These are phyloP conservation scores for Cheumatopsyche charites DNA, from an alignment of 1,140 invertebrate species.

Conservation along the genomic window DNA sequence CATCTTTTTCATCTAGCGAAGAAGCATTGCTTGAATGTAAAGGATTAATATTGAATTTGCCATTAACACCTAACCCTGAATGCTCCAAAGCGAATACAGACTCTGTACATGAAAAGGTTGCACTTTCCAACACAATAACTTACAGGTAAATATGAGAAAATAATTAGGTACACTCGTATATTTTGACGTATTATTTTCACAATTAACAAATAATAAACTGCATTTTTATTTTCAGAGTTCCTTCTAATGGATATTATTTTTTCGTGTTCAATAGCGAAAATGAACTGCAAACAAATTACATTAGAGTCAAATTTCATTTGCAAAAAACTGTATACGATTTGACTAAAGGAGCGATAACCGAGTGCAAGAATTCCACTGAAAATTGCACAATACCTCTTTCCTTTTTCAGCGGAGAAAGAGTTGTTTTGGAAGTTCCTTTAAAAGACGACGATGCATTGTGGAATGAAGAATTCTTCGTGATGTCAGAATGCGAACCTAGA, in stretches of 20 bases:
- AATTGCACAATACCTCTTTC: slow-evolving; percentile 69
- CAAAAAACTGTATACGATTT: slow-evolving; percentile 74
- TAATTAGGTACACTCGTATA: background rate
- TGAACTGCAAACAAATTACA: slow-evolving; percentile 73
- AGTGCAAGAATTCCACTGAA: slow-evolving; percentile 67
- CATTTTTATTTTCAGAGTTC: slow-evolving; percentile 60
- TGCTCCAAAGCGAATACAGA: slow-evolving; percentile 58
- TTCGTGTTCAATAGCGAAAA: slow-evolving; percentile 84
- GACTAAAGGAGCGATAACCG: slow-evolving; percentile 61
- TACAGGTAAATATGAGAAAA: slow-evolving; percentile 62
- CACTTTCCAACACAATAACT: slow-evolving; percentile 67
- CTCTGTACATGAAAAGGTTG: slow-evolving; percentile 57
- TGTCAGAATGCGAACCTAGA: slow-evolving; percentile 75
- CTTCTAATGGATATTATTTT: slow-evolving; percentile 78
- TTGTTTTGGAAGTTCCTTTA: slow-evolving; percentile 68
- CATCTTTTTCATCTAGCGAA: slow-evolving; percentile 78
- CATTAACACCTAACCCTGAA: slow-evolving; percentile 66
- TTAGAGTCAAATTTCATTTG: slow-evolving; percentile 70
- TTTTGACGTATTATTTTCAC: background rate
- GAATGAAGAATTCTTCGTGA: slow-evolving; percentile 75
- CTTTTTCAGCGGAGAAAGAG: slow-evolving; percentile 72
- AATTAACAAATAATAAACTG: slow-evolving; percentile 22
- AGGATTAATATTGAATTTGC: slow-evolving; percentile 74
- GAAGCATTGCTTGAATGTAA: slow-evolving; percentile 75
- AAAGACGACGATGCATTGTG: slow-evolving; percentile 68